Base-by-base conservation (phyloP, 2,797 vertebrate species). In the Amniataba percoides region DNA sequence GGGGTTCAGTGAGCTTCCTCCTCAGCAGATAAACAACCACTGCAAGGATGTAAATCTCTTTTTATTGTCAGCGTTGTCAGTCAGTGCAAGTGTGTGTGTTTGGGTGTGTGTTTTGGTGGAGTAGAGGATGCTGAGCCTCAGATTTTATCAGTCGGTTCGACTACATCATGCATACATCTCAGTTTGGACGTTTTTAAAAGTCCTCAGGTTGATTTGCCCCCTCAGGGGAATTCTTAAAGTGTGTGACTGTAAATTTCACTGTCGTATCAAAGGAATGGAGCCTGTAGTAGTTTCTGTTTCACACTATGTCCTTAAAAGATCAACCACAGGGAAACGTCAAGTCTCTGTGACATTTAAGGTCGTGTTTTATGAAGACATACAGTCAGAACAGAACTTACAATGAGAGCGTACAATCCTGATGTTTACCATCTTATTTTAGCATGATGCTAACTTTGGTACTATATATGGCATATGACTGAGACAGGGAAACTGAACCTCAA, bases 11-110 rank as follows among this genome's bases (percentile, higher is more conserved):
- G 27, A 14, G 3, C 21, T 70, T 67, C 62, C 61, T 79, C 23
- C 31, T 58, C 60, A 21, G 64, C 4, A 42, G 49, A 75, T 67
- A 48, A 70, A 66, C 76, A 14, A 12, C 63, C 59, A 7, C 60
- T 18, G 64, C 13, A 31, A 46, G 18, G 27, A 23, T 58, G 62
- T 15, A 39, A 71, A 81, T 73, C 57, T 57, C 49, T 66, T 57
- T 39, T 56, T 61, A 11, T 19, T 27, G 52, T 48, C 6, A 18
- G 11, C 19, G 18, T 42, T 14, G 15, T 64, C 53, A 27, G 43
- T 74, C 63, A 46, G 55, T 3, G 0, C 5, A 4, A 19, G 4
- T 23, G 48, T 19, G 27, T 19, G 51, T 13, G 23, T 43, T 31
- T 31, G 27, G 1, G 19, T 42, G 53, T n/a, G 23, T n/a, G 49